Evolutionary conservation across 23 tunicate genomes (phyloP).

Genomic region (Pegea sp.): DNA sequence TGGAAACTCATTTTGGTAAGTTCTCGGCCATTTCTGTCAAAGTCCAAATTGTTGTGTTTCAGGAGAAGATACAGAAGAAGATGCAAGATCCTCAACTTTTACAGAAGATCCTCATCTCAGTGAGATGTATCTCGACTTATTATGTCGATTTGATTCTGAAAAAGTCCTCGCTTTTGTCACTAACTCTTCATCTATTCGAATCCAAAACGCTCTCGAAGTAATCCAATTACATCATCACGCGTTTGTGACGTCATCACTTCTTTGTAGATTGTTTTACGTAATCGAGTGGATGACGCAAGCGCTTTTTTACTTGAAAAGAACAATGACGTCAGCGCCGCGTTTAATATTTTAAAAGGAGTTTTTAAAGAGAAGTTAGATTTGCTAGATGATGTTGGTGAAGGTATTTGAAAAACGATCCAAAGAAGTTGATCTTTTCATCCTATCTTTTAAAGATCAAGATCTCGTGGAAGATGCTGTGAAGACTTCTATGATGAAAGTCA

Average conservation of each 20-base stretch:
- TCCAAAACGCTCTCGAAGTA: constrained; percentile 58
- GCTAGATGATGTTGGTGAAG: not conserved
- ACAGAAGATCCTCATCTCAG: constrained; percentile 44
- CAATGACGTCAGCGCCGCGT: constrained; percentile 65
- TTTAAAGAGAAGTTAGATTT: not conserved
- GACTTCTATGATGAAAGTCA: constrained; percentile 37
- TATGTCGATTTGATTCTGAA: constrained; percentile 74
- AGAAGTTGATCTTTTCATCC: not conserved
- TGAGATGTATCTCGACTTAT: constrained; percentile 52
- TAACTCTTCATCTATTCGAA: constrained; percentile 30
- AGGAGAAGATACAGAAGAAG: not conserved
- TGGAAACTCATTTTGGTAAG: constrained; percentile 42
- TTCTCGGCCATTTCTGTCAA: not conserved
- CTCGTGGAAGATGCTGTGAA: constrained; percentile 10
- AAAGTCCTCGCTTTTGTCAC: constrained; percentile 41
- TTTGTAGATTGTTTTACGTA: constrained; percentile 44
- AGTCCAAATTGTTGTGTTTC: not conserved
- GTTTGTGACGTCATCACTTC: not conserved
- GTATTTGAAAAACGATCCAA: not conserved
- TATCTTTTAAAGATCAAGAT: not conserved
- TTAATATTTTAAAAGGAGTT: constrained; percentile 24
- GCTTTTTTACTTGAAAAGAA: constrained; percentile 49
- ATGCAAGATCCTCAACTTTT: constrained; percentile 1
- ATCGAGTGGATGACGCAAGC: constrained; percentile 80
- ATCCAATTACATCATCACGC: not conserved